Base-by-base conservation (phyloP, 1,140 invertebrate genomes). In the Papilio machaon region DNA sequence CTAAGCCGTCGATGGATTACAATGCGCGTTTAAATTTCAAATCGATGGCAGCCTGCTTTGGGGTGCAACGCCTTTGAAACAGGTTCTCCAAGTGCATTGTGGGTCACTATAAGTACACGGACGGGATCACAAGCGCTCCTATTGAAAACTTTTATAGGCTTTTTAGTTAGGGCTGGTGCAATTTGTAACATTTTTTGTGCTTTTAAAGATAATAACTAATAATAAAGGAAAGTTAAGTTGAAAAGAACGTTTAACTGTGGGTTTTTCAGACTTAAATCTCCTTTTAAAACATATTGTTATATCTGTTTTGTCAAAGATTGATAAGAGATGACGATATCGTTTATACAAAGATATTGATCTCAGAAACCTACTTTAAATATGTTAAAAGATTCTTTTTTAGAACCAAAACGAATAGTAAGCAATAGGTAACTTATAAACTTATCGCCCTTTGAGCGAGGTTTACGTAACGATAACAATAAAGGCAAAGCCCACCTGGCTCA, bases 11-110 rank as follows among this genome's bases (percentile, higher is more conserved):
- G 13, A 70, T 70, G 64, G 23, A 46, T 13, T 52, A 8, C 47
- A 35, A 52, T 54, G 46, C 9, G 5, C 10, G 19, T 30, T 76
- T 49, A 76, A 76, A 30, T 76, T 76, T 23, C 23, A 76, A 76
- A 23, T 17, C 67, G 49, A 76, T 47, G 75, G 43, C 70, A 58
- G 81, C 60, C 23, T 19, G 17, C 79, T 80, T 76, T 74, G 70
- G 81, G 83, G 80, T 78, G 74, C 73, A 79, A 79, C 35, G 80
- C 80, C 77, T 82, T 82, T 79, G 74, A 82, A 87, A 85, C 83
- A 84, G 86, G 85, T 87, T 86, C 80, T 70, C 60, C 82, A 78
- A 82, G 85, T 83, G 83, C 85, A 81, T 80, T 82, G 78, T 82
- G 75, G 84, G 82, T 75, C 82, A 85, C 82, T 82, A 77, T 80